These are phyloP conservation scores for Sinodicranocentrus sp. DNA, from an alignment of 2,888 invertebrate species.

Conservation along the genomic window DNA sequence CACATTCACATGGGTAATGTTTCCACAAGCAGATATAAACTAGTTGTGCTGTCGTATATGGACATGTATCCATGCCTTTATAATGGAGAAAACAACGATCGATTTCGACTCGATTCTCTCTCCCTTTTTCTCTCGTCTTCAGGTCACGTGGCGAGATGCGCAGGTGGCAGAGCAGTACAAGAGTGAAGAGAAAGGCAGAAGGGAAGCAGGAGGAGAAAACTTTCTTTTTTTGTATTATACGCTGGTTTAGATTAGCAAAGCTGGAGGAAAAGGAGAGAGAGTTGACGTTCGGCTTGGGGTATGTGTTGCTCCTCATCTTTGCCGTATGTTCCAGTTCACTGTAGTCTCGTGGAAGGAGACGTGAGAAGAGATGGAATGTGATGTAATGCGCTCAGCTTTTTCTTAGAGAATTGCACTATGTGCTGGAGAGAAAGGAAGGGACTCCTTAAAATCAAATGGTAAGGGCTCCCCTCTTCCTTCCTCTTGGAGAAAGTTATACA, in stretches of 20 bases:
- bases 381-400: constrained; percentile 7
- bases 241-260: constrained; percentile 39
- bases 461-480: neutral
- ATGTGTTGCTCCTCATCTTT: constrained; percentile 33
- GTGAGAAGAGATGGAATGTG: constrained; percentile 32
- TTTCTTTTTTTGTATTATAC: constrained; percentile 34
- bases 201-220: constrained; percentile 33
- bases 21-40: no score
- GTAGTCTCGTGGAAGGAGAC: constrained; percentile 28
- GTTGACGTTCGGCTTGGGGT: neutral
- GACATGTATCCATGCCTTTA: constrained; percentile 12
- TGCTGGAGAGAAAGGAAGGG: neutral
- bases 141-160: constrained; percentile 72
- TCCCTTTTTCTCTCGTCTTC: constrained; percentile 56
- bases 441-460: neutral
- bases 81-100: constrained; percentile 68
- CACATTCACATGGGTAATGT: no score
- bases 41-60: neutral
- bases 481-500: no score
- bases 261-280: constrained; percentile 34
- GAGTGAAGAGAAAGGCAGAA: neutral
- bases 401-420: neutral
- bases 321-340: constrained; percentile 63
- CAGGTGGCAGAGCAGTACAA: constrained; percentile 69
- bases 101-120: constrained; percentile 74